These are phyloP conservation scores for Toxonevra muliebris DNA, from an alignment of 2,888 invertebrate species.

Conservation along the genomic window DNA sequence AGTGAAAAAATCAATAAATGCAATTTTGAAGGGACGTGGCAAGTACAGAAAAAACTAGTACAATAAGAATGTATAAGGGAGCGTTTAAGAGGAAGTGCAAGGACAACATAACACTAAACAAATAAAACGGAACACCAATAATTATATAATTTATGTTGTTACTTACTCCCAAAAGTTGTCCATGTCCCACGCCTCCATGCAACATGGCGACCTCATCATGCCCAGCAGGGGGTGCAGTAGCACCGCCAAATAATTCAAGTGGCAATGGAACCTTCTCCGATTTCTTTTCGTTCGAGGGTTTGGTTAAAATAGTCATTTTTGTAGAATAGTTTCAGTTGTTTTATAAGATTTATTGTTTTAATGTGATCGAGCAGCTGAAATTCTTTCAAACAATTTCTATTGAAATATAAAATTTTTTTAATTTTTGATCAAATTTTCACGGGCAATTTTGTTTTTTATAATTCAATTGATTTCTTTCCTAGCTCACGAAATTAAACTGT, in stretches of 20 bases:
- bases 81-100: slow-evolving; percentile 36
- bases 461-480: no score
- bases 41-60: not conserved
- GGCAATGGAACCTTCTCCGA: slow-evolving; percentile 73
- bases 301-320: slow-evolving; percentile 83
- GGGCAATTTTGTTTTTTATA: no score
- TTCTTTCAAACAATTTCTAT: not conserved
- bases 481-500: no score
- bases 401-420: not conserved
- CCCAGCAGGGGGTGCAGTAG: slow-evolving; percentile 8
- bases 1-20: slow-evolving; percentile 34
- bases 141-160: not conserved
- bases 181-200: slow-evolving; percentile 43
- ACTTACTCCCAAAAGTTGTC: slow-evolving; percentile 55
- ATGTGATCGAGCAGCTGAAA: no score
- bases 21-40: not conserved
- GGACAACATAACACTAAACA: not conserved
- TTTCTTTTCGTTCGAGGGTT: slow-evolving; percentile 78
- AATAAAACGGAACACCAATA: not conserved
- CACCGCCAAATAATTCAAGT: slow-evolving; percentile 59
- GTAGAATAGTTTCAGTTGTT: no score
- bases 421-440: not conserved
- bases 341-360: no score
- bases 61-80: not conserved
- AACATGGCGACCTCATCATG: slow-evolving; percentile 48